Conservation (phyloP, 2,113 vertebrate species). For the Stomatorhinus ivindoensis region DNA sequence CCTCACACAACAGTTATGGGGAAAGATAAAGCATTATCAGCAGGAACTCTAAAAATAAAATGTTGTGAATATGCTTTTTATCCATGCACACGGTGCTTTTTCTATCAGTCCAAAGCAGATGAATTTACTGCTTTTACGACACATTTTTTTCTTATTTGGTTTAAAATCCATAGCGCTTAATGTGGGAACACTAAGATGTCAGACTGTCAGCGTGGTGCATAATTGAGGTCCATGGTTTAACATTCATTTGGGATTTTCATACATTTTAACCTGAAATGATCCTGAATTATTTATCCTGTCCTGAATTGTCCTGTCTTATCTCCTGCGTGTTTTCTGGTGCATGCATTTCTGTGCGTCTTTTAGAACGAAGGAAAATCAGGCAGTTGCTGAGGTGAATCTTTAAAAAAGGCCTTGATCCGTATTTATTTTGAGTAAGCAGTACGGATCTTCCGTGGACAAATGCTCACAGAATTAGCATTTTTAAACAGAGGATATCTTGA, state of each 20-base stretch:
- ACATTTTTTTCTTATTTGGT: not conserved
- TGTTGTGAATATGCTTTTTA: not conserved
- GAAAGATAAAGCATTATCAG: not conserved
- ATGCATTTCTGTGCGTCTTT: not conserved
- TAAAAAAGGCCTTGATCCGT: not conserved
- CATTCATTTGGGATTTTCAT: not conserved
- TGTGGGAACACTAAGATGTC: not conserved
- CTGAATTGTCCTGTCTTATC: not conserved
- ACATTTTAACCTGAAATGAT: not conserved
- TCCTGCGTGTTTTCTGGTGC: not conserved
- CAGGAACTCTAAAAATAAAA: not conserved
- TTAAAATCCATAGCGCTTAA: not conserved
- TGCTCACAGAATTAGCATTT: not conserved
- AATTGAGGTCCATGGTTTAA: not conserved
- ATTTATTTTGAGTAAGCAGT: not conserved
- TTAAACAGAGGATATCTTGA: not conserved
- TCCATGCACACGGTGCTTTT: not conserved
- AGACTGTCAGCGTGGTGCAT: not conserved
- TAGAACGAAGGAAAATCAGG: not conserved
- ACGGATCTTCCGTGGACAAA: not conserved
- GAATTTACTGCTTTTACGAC: not conserved
- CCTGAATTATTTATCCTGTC: conserved; percentile 2
- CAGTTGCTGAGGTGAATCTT: not conserved
- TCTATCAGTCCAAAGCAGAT: not conserved
- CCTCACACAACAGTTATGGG: not conserved